phyloP scores from a whole-genome alignment of 2,888 invertebrate genomes.

The Panopea generosa region DNA sequence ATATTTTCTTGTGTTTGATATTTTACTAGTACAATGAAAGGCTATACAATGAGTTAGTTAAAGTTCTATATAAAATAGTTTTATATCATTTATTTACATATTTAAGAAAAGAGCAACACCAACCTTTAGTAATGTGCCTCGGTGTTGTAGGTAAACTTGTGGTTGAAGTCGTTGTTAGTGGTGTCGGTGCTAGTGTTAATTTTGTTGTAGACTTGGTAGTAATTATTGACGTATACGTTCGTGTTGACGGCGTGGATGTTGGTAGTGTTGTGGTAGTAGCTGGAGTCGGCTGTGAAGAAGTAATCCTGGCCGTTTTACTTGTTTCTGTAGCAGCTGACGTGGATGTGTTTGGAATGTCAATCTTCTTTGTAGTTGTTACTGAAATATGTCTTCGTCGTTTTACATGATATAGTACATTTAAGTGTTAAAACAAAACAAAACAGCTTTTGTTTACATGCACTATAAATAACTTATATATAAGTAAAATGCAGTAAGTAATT shows the following conservation, averaged over 20 bases:
- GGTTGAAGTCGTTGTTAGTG: neutral
- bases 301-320: neutral
- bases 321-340: neutral
- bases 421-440: neutral
- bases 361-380: neutral
- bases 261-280: neutral
- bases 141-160: neutral
- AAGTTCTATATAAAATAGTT: no score
- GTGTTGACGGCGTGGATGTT: neutral
- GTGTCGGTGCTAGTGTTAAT: neutral
- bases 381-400: no score
- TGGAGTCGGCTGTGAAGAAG: neutral
- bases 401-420: no score
- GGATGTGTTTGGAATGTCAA: neutral
- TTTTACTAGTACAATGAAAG: no score
- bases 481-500: no score
- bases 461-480: no score
- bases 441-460: no score
- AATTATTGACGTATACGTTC: neutral
- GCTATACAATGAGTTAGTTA: no score
- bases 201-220: constrained; percentile 11
- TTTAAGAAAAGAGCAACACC: no score
- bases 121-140: no score
- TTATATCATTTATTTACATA: no score
- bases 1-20: no score